These are phyloP conservation scores for Crenuchus spilurus DNA, from an alignment of 2,797 vertebrate genomes.

Conservation along the genomic window DNA sequence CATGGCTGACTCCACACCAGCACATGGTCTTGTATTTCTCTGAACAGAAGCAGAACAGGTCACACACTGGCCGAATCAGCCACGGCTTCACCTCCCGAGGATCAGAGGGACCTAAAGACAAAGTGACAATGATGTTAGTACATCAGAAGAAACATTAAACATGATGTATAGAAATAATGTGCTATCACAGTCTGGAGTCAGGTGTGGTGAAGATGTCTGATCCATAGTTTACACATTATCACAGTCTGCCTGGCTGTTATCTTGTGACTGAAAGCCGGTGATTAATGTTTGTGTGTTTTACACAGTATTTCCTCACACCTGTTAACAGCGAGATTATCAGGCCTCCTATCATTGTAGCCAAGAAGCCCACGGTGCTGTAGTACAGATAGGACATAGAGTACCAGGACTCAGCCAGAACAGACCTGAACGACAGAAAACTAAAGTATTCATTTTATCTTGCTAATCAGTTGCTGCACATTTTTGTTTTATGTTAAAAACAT, in stretches of 20 bases:
- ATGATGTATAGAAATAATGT: not conserved
- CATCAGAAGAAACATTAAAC: not conserved
- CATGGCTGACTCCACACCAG: conserved; percentile 74
- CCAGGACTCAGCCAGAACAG: conserved; percentile 78
- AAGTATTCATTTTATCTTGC: too few relatives aligned
- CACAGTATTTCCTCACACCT: conserved; percentile 64
- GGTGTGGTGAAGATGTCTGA: not conserved
- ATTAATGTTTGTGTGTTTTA: conserved; percentile 7
- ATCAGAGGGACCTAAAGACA: conserved; percentile 69
- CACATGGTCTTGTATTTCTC: conserved; percentile 74
- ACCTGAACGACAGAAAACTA: conserved; percentile 65
- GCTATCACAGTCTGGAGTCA: not conserved
- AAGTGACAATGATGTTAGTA: not conserved
- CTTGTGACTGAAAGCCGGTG: not conserved
- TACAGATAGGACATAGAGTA: conserved; percentile 85
- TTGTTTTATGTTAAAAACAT: too few relatives aligned
- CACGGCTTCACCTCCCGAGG: conserved; percentile 74
- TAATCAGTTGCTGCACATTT: too few relatives aligned
- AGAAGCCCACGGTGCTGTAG: conserved; percentile 80
- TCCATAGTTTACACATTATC: not conserved
- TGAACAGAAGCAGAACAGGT: conserved; percentile 83
- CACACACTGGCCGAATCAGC: conserved; percentile 77
- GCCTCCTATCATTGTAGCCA: conserved; percentile 68
- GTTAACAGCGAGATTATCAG: conserved; percentile 80
- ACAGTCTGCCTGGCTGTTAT: not conserved